Conservation (phyloP, 2,888 invertebrate species). For the Anarsia innoxiella region DNA sequence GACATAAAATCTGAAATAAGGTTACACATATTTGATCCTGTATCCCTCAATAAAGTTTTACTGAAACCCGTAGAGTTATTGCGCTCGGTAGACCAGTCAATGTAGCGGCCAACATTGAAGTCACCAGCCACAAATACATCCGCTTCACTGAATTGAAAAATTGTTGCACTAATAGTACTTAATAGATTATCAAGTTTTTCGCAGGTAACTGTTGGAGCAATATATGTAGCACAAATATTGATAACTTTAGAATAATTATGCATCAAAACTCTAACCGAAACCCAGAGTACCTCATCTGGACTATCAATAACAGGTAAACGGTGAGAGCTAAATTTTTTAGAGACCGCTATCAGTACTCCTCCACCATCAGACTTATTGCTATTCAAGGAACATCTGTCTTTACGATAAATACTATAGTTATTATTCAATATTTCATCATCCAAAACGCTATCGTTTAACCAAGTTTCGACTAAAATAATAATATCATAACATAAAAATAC, state of each 20-base stretch:
- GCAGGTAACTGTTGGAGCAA: too few species aligned
- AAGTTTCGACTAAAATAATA: neutral
- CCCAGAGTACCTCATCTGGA: neutral
- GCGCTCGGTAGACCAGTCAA: too few species aligned
- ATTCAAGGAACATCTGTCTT: neutral
- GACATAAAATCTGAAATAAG: neutral
- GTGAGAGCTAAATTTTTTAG: neutral
- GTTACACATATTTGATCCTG: neutral
- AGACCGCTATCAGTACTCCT: neutral
- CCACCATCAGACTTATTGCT: neutral
- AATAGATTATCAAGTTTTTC: neutral
- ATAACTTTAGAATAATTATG: too few species aligned
- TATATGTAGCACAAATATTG: too few species aligned
- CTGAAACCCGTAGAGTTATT: neutral
- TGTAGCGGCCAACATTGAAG: too few species aligned
- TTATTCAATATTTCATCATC: neutral
- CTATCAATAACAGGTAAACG: neutral
- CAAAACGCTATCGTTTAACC: neutral
- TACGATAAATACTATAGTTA: neutral
- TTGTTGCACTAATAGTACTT: neutral
- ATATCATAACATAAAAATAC: too few species aligned
- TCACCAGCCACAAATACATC: too few species aligned
- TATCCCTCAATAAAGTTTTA: neutral
- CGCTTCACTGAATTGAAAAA: neutral
- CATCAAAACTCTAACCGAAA: neutral